Base-by-base conservation (phyloP, 2,888 invertebrate species). In the Itoplectis maculator region DNA sequence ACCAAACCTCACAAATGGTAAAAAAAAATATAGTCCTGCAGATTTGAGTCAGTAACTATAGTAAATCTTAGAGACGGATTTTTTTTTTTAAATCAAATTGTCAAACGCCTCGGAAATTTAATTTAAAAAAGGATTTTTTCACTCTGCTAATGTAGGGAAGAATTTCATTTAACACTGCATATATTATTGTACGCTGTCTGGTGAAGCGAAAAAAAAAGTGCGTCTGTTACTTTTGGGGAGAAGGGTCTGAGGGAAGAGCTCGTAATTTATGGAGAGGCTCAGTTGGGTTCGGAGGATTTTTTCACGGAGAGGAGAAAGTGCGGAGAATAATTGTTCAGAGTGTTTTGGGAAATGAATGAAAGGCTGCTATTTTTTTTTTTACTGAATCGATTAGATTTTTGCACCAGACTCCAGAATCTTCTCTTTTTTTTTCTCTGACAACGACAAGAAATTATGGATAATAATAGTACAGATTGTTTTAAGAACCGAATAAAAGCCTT, bases 61-160 rank as follows among this genome's bases (percentile, higher is more conserved):
- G 18, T 18, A n/a, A 11, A 51, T 18, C 59, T 40, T 13, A 18
- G 40, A 29, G 29, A 29, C 3, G n/a, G n/a, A n/a, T n/a, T n/a
- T 29, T 29, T 45, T 40, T 49, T 18, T 54, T 37, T 40, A 65
- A 72, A 66, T 81, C 65, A 81, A 66, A 76, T 47, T 76, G 42
- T 37, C 15, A 47, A 45, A 68, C 37, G 18, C 6, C 11, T 59
- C 35, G 72, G 79, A 42, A 69, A 83, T 81, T 85, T 79, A 76
- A 85, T 82, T 85, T 77, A 74, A 69, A 83, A 75, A 75, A 75
- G 70, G 84, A 84, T 59, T 45, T 59, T 61, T 42, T 13, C 23
- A 23, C 23, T 23, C 13, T 23, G 20, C 47, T 42, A 20, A 42
- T 75, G 23, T 18, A 13, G 49, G 63, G 70, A 82, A 56, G 61